Percentiles rank a stretch among this genome's conserved stretches.
phyloP scores from a whole-genome alignment of 1,140 invertebrate species.

The Chlorops oryzae region DNA sequence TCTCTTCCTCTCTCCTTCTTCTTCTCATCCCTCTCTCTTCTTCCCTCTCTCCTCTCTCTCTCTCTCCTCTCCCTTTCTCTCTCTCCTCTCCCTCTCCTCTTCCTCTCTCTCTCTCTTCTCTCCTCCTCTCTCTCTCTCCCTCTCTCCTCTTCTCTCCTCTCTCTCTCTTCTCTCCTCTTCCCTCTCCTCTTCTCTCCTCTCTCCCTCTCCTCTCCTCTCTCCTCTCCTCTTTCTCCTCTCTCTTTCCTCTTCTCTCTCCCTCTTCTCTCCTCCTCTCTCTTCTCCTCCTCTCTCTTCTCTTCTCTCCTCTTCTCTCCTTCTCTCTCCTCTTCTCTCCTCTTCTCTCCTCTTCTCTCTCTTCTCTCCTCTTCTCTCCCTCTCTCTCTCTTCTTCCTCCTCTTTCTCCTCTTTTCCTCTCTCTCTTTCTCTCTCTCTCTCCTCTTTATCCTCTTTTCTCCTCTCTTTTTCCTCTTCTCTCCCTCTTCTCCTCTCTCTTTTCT shows the following conservation, averaged over 20 bases:
- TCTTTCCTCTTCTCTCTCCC: constrained; percentile 15
- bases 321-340: neutral
- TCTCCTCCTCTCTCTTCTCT: neutral
- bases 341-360: neutral
- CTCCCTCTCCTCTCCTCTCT: constrained; percentile 13
- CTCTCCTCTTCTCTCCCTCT: neutral
- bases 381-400: neutral
- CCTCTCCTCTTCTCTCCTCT: neutral
- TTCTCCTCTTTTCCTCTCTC: neutral
- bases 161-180: neutral
- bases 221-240: constrained; percentile 8
- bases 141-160: constrained; percentile 9
- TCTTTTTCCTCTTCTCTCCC: neutral
- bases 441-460: neutral
- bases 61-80: neutral
- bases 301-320: neutral
- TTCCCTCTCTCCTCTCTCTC: constrained; percentile 6
- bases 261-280: neutral
- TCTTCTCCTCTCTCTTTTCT: neutral
- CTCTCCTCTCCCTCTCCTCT: constrained; percentile 22
- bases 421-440: neutral
- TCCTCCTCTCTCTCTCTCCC: constrained; percentile 2
- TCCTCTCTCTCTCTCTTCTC: constrained; percentile 20
- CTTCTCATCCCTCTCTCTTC: neutral
- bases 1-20: constrained; percentile 4